These are phyloP conservation scores for Steromphala cineraria DNA, from an alignment of 2,888 invertebrate species.

Conservation along the genomic window DNA sequence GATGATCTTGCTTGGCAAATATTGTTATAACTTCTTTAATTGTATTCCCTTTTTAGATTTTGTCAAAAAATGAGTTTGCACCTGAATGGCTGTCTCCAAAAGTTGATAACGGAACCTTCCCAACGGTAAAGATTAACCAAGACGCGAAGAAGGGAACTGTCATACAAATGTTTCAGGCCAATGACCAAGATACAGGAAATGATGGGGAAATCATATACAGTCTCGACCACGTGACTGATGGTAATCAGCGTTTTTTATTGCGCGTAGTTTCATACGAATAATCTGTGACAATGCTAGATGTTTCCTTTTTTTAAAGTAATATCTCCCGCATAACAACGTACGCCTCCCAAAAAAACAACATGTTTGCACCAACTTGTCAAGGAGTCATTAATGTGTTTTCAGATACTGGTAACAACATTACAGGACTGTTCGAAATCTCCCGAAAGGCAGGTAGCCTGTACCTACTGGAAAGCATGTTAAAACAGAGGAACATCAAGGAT, in stretches of 20 bases:
- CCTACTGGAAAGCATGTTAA: background rate
- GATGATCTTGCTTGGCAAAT: too few relatives aligned
- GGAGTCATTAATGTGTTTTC: too few relatives aligned
- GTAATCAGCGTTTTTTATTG: background rate
- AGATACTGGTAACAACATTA: background rate
- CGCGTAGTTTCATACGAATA: background rate
- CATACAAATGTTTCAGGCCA: background rate
- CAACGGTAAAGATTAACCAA: background rate
- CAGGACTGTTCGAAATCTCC: background rate
- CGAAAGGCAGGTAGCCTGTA: background rate
- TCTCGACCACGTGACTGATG: background rate
- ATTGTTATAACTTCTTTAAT: too few relatives aligned
- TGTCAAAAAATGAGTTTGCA: background rate
- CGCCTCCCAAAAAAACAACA: too few relatives aligned
- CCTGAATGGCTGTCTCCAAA: background rate
- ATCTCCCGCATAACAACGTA: too few relatives aligned
- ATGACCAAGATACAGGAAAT: background rate
- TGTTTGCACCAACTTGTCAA: too few relatives aligned
- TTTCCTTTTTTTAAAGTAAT: too few relatives aligned
- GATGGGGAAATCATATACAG: background rate
- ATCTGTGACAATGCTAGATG: too few relatives aligned
- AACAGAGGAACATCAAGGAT: background rate
- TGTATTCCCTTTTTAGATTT: background rate
- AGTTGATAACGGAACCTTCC: background rate
- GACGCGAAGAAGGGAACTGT: background rate